These are phyloP conservation scores for Macaca nemestrina DNA, from an alignment of 2,113 vertebrate genomes.

Conservation along the genomic window DNA sequence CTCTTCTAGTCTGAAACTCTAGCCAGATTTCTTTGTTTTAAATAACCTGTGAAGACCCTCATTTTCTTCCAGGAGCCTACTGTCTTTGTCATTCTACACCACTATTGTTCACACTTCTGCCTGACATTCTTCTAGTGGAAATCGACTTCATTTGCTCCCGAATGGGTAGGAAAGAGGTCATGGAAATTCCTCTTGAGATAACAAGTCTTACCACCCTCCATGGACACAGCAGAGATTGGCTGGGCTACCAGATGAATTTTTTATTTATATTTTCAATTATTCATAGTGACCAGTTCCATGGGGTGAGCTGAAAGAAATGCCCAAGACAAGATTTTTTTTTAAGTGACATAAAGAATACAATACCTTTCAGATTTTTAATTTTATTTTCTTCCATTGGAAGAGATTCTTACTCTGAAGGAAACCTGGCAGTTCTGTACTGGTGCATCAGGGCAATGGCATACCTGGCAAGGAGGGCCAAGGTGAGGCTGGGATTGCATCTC, in stretches of 20 bases:
- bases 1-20: background rate
- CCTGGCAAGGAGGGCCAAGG: background rate
- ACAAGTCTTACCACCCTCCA: background rate
- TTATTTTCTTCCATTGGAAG: background rate
- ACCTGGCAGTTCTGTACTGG: background rate
- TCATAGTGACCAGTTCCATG: background rate
- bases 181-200: background rate
- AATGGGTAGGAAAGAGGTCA: background rate
- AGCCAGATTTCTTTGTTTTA: background rate
- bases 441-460: accelerated
- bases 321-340: background rate
- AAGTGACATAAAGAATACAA: background rate
- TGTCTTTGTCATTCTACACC: background rate
- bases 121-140: background rate
- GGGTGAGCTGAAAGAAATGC: background rate
- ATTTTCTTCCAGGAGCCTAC: background rate
- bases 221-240: background rate
- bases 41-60: background rate
- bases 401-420: background rate
- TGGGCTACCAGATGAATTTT: background rate
- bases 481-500: background rate
- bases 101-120: background rate
- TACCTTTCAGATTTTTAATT: background rate
- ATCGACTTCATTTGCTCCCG: background rate
- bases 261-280: slow-evolving; percentile 26